Base-by-base conservation (phyloP, 2,797 vertebrate species). In the Sebastes matsubarae region DNA sequence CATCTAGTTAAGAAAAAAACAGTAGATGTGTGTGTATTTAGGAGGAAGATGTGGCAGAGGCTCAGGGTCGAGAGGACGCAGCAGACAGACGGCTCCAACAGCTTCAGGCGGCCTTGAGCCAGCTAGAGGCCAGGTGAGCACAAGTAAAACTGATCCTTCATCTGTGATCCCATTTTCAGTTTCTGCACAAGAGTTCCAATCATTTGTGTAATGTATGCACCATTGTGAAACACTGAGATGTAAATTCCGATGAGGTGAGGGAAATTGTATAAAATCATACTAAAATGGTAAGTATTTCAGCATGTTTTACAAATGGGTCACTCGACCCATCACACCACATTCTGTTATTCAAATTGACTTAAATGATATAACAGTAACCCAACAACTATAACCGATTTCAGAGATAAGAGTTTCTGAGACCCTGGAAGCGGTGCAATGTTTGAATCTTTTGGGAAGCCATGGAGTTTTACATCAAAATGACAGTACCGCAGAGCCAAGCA, bases 41-140 rank as follows among this genome's bases (percentile, higher is more conserved):
- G 98, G 97, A 98, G 72, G 97, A 97, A 84, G 96, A 97, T 0
- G 73, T 93, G 32, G 18, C 93, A 6, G 94, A 95, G 88, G 96
- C 96, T 80, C 96, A 93, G 63, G 94, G 95, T 73, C 96, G 95
- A 91, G 98, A 98, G 89, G 95, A 95, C 3, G 95, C 96, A 3
- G 94, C 97, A 75, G 97, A 98, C 61, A 96, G 95, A 80, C 94
- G 93, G 54, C 91, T 97, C 63, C 96, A 97, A 50, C 95, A 99
- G 85, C 93, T 98, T 75, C 98, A 98, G 69, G 88, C 93, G 2
- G 94, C 92, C 66, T 87, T 99, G 80, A 96, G 94, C 83, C 97
- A 98, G 69, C 84, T 97, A 30, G 98, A 99, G 89, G 85, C 95
- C 87, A 97, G 97, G 98, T 98, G 94, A 95, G 72, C 55, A 66